Percentiles rank a stretch among this genome's conserved stretches.
Conservation (phyloP, 1,140 invertebrate species). For the Zeugodacus cucurbitae region DNA sequence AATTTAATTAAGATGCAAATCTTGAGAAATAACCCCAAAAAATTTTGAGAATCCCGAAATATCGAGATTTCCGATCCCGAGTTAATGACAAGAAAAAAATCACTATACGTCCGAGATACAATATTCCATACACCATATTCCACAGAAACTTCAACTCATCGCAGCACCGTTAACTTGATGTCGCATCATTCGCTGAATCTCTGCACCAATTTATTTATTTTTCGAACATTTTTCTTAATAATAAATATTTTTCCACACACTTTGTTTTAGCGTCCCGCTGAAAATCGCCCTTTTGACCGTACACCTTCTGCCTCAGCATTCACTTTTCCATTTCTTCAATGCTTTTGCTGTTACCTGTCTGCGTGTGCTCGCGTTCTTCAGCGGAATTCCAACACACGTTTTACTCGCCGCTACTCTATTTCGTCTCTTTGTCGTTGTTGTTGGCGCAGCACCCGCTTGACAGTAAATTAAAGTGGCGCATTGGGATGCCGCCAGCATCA, state of each 20-base stretch:
- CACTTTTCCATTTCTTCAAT: background rate
- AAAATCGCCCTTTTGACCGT: background rate
- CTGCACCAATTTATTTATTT: background rate
- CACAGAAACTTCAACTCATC: no score
- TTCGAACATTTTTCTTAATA: background rate
- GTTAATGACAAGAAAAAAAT: no score
- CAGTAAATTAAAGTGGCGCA: slow-evolving; percentile 9
- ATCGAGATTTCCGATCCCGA: no score
- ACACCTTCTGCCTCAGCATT: background rate
- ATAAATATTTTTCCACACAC: background rate
- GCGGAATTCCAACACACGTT: background rate
- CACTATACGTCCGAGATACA: no score
- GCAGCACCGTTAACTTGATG: no score
- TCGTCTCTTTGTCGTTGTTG: background rate
- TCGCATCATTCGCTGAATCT: background rate
- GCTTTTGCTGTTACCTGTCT: background rate
- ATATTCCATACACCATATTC: no score
- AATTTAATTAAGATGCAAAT: no score
- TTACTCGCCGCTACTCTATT: background rate
- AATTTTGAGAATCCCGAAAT: no score
- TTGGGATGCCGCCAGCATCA: background rate
- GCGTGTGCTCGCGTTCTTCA: background rate
- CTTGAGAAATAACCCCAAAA: no score
- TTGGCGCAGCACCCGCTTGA: background rate
- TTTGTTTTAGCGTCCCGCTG: background rate